Base-by-base conservation (phyloP, 2,888 invertebrate genomes). In the Parnassius orleans region DNA sequence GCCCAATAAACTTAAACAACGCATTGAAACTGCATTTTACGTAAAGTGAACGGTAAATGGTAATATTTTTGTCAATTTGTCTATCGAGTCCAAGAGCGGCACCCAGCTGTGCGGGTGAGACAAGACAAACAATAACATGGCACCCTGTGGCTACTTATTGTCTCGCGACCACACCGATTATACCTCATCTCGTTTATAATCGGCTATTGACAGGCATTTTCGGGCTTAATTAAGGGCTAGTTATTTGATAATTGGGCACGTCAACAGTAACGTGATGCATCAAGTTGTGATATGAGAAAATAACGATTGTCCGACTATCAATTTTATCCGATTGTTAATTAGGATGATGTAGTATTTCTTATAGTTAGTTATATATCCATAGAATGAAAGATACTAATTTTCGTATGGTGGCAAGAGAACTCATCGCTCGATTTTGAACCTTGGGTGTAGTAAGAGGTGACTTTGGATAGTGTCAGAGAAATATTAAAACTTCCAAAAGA, bases 91-190 rank as follows among this genome's bases (percentile, higher is more conserved):
- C 67, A 71, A 68, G 68, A 66, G 66, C 69, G 76, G 72, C 72
- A 64, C 72, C 87, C 83, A 79, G 83, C 84, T 80, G 88, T 55
- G 87, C 70, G 72, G 74, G 74, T 73, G 75, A 72, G 79, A 79
- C 81, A 77, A 78, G 82, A 84, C 83, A 87, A 86, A 84, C 84
- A 87, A 86, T 82, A 84, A 84, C 82, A 79, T 65, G 83, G 75
- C 81, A 65, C 82, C 88, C 86, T 73, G 76, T 68, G 70, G 84
- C 77, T 81, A 79, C 80, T 83, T 87, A 87, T 87, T 87, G 88
- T 86, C 79, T 86, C 76, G 71, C 70, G 65, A 64, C 71, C 75
- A 70, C 73, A 73, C 77, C 77, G 84, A 86, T 86, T 81, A 82
- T 82, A 81, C 82, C 85, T 82, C 78, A 77, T 82, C 80, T 78